Base-by-base conservation (phyloP, 2,888 invertebrate genomes). In the Cosmorhoe ocellata region DNA sequence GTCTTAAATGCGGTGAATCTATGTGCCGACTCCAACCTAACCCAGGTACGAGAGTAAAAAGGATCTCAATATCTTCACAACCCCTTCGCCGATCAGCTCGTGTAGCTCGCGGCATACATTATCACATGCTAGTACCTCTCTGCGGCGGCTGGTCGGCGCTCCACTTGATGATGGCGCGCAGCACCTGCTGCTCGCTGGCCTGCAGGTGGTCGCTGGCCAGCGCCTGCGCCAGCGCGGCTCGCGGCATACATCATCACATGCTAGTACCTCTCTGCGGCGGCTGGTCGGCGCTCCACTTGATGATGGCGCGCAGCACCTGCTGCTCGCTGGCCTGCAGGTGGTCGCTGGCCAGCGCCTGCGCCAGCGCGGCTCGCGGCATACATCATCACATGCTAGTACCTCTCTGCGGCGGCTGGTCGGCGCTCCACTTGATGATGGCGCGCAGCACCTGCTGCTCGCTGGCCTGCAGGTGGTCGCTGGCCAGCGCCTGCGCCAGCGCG, bases 151-250 rank as follows among this genome's bases (percentile, higher is more conserved):
- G 55, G 36, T 76, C 64, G 2, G 76, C 79, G 6, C 75, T 84
- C 79, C 85, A 85, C 39, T 48, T 47, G 39, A 52, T 28, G 7
- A 86, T 59, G 92, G 93, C 67, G 93, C 95, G 61, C 59, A 99
- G 91, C 2, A 98, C 94, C 81, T 98, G 98, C 67, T 97, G 87
- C 85, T 99, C 98, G 68, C 96, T 95, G 13, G 98, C 96, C 91
- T 95, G 93, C 66, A 92, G 85, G 76, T 84, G 85, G 53, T 82
- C 81, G 54, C 86, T 96, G 93, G 71, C 96, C 77, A 84, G 96
- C 93, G 87, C 95, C n/a, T n/a, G n/a, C n/a, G n/a, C n/a, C n/a
- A n/a, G 95, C 90, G 61, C 97, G 92, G 67, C 92, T 91, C 60
- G 93, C 81, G 67, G 97, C 88, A 64, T 93, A 92, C 65, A 95